Percentiles rank a stretch among this genome's conserved stretches.
phyloP scores from a whole-genome alignment of 2,797 vertebrate genomes.

The Danio kyathit region DNA sequence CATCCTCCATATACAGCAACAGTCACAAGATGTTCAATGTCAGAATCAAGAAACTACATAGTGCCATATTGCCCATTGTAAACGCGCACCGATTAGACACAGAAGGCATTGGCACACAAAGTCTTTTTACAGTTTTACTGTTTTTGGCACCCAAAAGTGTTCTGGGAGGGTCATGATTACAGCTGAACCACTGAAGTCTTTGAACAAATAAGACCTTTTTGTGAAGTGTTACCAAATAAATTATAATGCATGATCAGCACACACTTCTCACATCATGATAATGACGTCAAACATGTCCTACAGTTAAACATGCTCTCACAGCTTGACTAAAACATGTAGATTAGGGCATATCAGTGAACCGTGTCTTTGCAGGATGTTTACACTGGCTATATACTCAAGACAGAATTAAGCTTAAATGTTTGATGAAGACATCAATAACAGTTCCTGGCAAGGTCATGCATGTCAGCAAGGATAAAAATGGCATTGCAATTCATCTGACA shows the following conservation, averaged over 20 bases:
- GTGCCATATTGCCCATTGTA: no score
- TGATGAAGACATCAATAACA: neutral
- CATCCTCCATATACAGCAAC: no score
- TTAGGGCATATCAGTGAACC: neutral
- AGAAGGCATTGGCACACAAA: no score
- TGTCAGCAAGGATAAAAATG: neutral
- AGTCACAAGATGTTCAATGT: no score
- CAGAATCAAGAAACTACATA: no score
- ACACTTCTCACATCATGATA: neutral
- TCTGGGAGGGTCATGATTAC: no score
- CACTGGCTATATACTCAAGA: neutral
- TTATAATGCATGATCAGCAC: neutral
- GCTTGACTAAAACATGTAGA: neutral
- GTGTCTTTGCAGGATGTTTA: neutral
- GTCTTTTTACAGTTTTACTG: no score
- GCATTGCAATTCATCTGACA: neutral
- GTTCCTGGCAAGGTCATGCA: neutral
- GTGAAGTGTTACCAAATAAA: neutral
- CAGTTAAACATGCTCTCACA: conserved; percentile 7
- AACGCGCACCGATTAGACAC: no score
- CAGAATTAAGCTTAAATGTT: neutral
- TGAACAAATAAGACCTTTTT: neutral
- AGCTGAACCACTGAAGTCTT: no score
- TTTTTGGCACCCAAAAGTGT: no score
- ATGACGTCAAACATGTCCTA: neutral